phyloP scores from a whole-genome alignment of 1,140 invertebrate species.

The Drosophila sulfurigaster region DNA sequence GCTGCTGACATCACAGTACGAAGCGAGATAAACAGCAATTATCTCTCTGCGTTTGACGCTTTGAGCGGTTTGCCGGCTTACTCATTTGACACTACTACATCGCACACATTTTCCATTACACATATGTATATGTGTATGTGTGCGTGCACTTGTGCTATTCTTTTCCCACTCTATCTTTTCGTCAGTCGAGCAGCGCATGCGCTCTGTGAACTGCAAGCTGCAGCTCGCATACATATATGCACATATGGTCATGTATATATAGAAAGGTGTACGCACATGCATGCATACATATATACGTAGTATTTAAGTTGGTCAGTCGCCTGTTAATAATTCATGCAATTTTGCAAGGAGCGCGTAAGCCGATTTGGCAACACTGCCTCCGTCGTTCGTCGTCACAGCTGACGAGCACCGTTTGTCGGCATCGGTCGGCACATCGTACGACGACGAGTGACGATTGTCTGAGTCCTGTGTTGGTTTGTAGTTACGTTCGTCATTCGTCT shows the following conservation, averaged over 20 bases:
- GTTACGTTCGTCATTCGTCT: conserved; percentile 61
- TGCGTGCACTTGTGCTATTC: background rate
- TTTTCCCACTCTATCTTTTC: background rate
- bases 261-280: background rate
- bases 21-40: conserved; percentile 31
- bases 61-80: conserved; percentile 33
- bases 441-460: conserved; percentile 25
- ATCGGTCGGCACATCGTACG: conserved; percentile 21
- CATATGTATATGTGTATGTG: background rate
- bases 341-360: conserved; percentile 22
- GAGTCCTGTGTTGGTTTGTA: conserved; percentile 64
- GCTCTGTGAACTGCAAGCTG: conserved; percentile 33
- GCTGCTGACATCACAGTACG: conserved; percentile 37
- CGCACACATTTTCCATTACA: background rate
- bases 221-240: conserved; percentile 8
- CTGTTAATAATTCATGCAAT: conserved; percentile 70
- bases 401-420: conserved; percentile 32
- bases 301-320: conserved; percentile 53
- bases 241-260: background rate
- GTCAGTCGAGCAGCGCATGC: conserved; percentile 30
- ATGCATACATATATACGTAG: background rate
- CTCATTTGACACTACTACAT: conserved; percentile 15
- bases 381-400: conserved; percentile 54
- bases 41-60: conserved; percentile 27
- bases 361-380: conserved; percentile 35